These are phyloP conservation scores for Molossus molossus DNA, from an alignment of 2,797 vertebrate genomes.

Conservation along the genomic window DNA sequence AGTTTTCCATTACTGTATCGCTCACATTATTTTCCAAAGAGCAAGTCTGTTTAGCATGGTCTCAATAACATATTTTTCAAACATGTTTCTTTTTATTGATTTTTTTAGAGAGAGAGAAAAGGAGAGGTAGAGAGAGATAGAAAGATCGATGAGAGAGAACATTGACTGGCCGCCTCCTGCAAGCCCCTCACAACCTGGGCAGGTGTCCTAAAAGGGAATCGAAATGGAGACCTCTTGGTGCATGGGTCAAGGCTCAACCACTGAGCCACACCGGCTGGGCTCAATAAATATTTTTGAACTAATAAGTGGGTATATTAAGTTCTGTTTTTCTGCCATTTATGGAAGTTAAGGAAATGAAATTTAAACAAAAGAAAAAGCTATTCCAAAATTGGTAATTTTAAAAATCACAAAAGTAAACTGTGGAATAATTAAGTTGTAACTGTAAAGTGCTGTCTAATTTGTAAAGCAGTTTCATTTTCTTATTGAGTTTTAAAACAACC, in stretches of 20 bases:
- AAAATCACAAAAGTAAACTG: neutral
- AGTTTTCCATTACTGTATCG: neutral
- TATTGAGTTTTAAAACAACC: neutral
- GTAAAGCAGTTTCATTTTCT: neutral
- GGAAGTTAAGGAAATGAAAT: neutral
- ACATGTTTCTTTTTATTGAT: too few species aligned
- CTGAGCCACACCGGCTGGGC: neutral
- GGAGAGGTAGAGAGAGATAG: too few species aligned
- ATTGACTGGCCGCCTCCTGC: too few species aligned
- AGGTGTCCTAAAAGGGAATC: too few species aligned
- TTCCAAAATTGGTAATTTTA: neutral
- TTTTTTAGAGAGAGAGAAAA: too few species aligned
- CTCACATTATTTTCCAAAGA: neutral
- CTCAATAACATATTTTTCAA: neutral
- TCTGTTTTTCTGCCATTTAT: neutral
- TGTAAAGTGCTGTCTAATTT: neutral
- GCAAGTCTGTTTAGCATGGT: neutral
- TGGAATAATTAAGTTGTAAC: constrained; percentile 22
- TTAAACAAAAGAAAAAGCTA: constrained; percentile 44
- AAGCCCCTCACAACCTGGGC: too few species aligned
- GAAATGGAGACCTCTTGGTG: too few species aligned
- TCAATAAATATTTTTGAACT: constrained; percentile 13
- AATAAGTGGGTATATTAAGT: neutral
- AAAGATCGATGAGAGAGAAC: too few species aligned
- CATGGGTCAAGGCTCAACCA: too few species aligned